Base-by-base conservation (phyloP, 2,888 invertebrate species). In the Chrysina gloriosa region DNA sequence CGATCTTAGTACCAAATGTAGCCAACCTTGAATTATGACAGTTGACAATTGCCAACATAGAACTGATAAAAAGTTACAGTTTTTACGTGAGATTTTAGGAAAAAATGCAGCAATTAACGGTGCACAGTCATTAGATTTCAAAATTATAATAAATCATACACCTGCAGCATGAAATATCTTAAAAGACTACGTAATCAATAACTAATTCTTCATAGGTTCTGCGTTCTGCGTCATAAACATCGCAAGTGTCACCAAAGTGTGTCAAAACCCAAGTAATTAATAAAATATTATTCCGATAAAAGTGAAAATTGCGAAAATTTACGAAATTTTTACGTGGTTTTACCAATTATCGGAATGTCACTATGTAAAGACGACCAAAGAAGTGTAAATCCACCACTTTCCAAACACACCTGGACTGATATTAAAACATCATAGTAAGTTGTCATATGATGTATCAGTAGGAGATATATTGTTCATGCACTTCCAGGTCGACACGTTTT, bases 221-320 rank as follows among this genome's bases (percentile, higher is more conserved):
- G 9, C 14, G 23, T 56, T 36, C 42, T 61, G 58, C 58, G 58
- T 61, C 58, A 61, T 39, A 29, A 29, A n/a, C n/a, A n/a, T n/a
- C 29, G 7, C 36, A 56, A 56, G 25, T 61, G 58, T 61, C 58
- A 61, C 29, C 42, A 61, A 61, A 61, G 58, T 61, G 29, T 61
- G 58, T 61, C 58, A 61, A 61, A 61, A 42, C 25, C 23, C 42
- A 42, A 61, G 25, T 61, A 42, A 61, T 61, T 42, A 39, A 23
- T 3, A 42, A 42, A 61, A 34, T 61, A 45, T 61, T 61, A 27
- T 42, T 11, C 45, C 25, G 27, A 42, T 42, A 61, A 61, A 61
- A 45, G n/a, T n/a, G 14, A 16, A 16, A 61, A 61, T 14, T 5
- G 9, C 23, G 29, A 42, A 16, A n/a, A 61, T 14, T 42, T 61